phyloP scores from a whole-genome alignment of 2,113 vertebrate species.

The Aphyosemion australe region DNA sequence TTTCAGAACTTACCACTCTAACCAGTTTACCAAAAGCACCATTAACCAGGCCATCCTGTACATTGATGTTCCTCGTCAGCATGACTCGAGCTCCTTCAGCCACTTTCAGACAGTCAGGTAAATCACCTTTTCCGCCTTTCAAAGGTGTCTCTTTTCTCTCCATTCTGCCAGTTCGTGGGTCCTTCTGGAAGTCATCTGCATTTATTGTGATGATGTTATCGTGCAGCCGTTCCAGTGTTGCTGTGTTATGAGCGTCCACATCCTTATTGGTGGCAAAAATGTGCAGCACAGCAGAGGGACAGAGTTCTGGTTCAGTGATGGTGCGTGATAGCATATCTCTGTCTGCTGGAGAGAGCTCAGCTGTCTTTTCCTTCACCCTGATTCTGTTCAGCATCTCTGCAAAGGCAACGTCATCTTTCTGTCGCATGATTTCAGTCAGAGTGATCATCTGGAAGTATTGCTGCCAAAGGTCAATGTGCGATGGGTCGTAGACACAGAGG shows the following conservation, averaged over 20 bases:
- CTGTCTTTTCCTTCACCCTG: conserved; percentile 23
- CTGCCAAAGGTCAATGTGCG: conserved; percentile 32
- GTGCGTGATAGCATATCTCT: conserved; percentile 16
- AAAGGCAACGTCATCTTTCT: conserved; percentile 49
- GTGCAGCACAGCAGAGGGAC: conserved; percentile 33
- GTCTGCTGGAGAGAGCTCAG: conserved; percentile 16
- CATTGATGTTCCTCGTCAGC: conserved; percentile 16
- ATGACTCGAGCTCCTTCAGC: not conserved
- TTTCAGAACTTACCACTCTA: not conserved
- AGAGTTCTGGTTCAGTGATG: conserved; percentile 11
- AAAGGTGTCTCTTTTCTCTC: not conserved
- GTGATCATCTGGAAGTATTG: conserved; percentile 49
- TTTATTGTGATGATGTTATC: not conserved
- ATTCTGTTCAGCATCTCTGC: conserved; percentile 53
- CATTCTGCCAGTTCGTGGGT: not conserved
- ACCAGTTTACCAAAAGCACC: not conserved
- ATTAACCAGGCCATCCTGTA: not conserved
- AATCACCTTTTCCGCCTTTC: not conserved
- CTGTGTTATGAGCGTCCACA: conserved; percentile 20
- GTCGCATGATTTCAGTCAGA: conserved; percentile 44
- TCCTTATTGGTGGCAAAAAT: conserved; percentile 49
- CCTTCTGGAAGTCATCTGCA: not conserved
- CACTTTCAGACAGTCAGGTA: not conserved
- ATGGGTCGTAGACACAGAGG: conserved; percentile 27
- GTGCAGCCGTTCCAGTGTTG: conserved; percentile 1